These are phyloP conservation scores for Onthophagus sagittarius DNA, from an alignment of 2,888 invertebrate genomes.

Conservation along the genomic window DNA sequence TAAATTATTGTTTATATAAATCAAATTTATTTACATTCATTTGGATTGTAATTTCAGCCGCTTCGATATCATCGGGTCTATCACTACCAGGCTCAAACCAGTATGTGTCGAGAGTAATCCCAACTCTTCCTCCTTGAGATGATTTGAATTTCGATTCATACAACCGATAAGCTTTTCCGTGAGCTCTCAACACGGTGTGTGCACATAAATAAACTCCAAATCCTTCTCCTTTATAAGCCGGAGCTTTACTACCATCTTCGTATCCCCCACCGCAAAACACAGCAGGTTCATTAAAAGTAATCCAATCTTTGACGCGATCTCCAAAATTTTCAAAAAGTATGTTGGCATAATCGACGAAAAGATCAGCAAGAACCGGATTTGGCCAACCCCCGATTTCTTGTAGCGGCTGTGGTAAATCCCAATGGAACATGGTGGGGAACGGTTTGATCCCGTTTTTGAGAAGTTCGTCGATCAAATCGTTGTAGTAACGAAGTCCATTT, in stretches of 20 bases:
- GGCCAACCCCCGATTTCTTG: conserved; percentile 63
- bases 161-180: conserved; percentile 59
- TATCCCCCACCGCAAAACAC: conserved; percentile 38
- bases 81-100: conserved; percentile 55
- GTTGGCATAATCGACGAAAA: conserved; percentile 59
- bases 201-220: conserved; percentile 60
- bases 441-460: conserved; percentile 55
- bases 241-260: conserved; percentile 46
- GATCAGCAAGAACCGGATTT: conserved; percentile 53
- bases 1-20: not conserved
- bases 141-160: conserved; percentile 52
- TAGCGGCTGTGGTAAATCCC: conserved; percentile 59
- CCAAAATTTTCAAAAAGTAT: conserved; percentile 46
- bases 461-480: conserved; percentile 56
- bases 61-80: conserved; percentile 51
- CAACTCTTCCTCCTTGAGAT: conserved; percentile 47
- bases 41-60: conserved; percentile 55
- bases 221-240: conserved; percentile 51
- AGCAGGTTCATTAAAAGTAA: conserved; percentile 54
- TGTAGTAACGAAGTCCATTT: conserved; percentile 61
- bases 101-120: conserved; percentile 55
- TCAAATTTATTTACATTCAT: conserved; percentile 50
- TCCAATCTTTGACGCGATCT: conserved; percentile 50
- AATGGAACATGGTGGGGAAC: conserved; percentile 61
- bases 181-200: conserved; percentile 61